Percentiles rank a stretch among this genome's conserved stretches.
These are phyloP conservation scores for Spheniscus mendiculus DNA, from an alignment of 2,113 vertebrate genomes.

Conservation along the genomic window DNA sequence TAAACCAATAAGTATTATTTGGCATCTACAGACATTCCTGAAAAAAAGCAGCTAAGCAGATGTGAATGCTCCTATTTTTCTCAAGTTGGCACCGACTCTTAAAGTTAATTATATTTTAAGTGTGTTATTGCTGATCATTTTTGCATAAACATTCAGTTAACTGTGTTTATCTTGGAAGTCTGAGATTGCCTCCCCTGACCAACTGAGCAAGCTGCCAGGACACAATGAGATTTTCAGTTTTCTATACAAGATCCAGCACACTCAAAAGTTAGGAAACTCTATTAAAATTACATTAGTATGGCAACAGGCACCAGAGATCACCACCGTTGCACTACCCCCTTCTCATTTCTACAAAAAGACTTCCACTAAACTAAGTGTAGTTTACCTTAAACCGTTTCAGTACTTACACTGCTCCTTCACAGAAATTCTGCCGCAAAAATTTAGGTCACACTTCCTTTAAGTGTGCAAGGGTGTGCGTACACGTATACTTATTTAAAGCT, in stretches of 20 bases:
- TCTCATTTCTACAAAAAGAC: not conserved
- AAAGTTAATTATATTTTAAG: conserved; percentile 21
- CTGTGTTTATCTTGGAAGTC: not conserved
- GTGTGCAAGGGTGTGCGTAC: not conserved
- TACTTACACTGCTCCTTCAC: not conserved
- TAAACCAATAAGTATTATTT: conserved; percentile 12
- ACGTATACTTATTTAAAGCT: conserved; percentile 23
- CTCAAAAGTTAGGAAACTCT: not conserved
- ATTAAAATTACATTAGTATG: not conserved
- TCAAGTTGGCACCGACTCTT: not conserved
- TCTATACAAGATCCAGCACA: not conserved
- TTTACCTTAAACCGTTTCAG: not conserved
- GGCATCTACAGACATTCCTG: conserved; percentile 32
- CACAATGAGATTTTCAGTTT: not conserved
- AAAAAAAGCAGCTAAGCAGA: not conserved
- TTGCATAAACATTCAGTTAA: not conserved
- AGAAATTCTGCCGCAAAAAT: conserved; percentile 7
- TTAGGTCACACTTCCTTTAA: conserved; percentile 44
- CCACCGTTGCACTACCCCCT: not conserved
- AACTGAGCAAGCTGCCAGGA: not conserved
- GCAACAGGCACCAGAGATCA: not conserved
- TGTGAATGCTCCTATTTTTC: conserved; percentile 46
- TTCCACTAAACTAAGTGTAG: not conserved
- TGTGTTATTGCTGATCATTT: not conserved
- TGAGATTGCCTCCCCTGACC: not conserved